These are phyloP conservation scores for Fopius arisanus DNA, from an alignment of 1,140 invertebrate genomes.

Conservation along the genomic window DNA sequence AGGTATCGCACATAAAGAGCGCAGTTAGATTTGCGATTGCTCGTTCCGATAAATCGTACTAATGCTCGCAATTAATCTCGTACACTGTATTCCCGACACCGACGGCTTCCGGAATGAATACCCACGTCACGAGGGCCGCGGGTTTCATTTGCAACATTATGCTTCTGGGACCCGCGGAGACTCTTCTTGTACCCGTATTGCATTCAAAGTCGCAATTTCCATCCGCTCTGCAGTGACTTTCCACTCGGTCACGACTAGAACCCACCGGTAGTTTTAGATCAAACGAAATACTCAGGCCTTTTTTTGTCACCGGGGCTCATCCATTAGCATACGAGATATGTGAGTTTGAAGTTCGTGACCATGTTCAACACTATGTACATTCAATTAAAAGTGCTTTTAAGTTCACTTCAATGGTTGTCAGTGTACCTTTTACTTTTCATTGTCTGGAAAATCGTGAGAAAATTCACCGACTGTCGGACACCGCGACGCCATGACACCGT, in stretches of 20 bases:
- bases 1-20: neutral
- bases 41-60: slow-evolving; percentile 56
- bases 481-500: no score
- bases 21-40: slow-evolving; percentile 38
- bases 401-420: neutral
- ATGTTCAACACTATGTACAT: neutral
- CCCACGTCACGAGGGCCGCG: slow-evolving; percentile 45
- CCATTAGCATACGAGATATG: neutral
- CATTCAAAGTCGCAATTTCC: neutral
- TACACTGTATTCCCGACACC: slow-evolving; percentile 37
- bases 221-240: slow-evolving; percentile 1
- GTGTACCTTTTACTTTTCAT: neutral
- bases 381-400: slow-evolving; percentile 1
- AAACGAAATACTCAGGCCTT: neutral
- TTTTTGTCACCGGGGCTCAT: neutral
- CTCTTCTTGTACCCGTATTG: neutral
- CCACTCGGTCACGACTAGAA: slow-evolving; percentile 10
- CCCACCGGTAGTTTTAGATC: neutral
- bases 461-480: neutral
- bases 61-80: slow-evolving; percentile 56
- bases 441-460: neutral
- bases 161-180: neutral
- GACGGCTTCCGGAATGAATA: slow-evolving; percentile 57
- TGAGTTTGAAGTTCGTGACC: neutral
- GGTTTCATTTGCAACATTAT: neutral